Evolutionary conservation across 2,888 invertebrate genomes (phyloP).

Genomic region (Stegophylla sp.): DNA sequence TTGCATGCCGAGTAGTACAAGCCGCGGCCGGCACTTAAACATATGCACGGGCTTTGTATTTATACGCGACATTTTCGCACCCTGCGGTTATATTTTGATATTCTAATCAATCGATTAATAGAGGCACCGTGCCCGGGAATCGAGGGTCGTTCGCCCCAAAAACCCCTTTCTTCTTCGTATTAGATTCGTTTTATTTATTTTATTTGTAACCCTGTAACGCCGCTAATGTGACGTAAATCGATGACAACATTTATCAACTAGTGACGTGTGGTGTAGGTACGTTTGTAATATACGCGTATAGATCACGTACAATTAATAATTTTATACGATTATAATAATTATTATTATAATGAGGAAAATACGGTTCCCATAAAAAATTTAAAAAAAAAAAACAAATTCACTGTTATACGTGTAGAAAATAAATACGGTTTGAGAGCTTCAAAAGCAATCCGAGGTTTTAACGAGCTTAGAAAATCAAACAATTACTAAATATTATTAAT

Average conservation of each 20-base stretch:
- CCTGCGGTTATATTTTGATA: conserved; percentile 58
- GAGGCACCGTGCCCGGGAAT: background rate
- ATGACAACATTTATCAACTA: conserved; percentile 49
- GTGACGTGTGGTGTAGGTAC: background rate
- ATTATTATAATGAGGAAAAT: background rate
- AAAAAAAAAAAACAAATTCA: too few relatives aligned
- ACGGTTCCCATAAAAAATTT: background rate
- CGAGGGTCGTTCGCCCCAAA: conserved; percentile 39
- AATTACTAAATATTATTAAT: too few relatives aligned
- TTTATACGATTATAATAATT: background rate
- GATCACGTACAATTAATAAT: background rate
- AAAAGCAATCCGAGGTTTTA: too few relatives aligned
- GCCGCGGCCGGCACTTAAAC: conserved; percentile 27
- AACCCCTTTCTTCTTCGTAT: conserved; percentile 18
- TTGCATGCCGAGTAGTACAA: conserved; percentile 49
- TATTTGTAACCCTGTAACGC: conserved; percentile 42
- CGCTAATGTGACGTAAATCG: conserved; percentile 49
- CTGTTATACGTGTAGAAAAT: too few relatives aligned
- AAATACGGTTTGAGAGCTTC: too few relatives aligned
- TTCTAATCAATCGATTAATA: conserved; percentile 58
- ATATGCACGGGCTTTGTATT: conserved; percentile 34
- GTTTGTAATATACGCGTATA: background rate
- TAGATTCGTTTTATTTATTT: conserved; percentile 10
- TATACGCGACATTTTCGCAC: conserved; percentile 54
- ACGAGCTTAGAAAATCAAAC: too few relatives aligned